These are phyloP conservation scores for Sminthurides aquaticus DNA, from an alignment of 2,888 invertebrate species.

Conservation along the genomic window DNA sequence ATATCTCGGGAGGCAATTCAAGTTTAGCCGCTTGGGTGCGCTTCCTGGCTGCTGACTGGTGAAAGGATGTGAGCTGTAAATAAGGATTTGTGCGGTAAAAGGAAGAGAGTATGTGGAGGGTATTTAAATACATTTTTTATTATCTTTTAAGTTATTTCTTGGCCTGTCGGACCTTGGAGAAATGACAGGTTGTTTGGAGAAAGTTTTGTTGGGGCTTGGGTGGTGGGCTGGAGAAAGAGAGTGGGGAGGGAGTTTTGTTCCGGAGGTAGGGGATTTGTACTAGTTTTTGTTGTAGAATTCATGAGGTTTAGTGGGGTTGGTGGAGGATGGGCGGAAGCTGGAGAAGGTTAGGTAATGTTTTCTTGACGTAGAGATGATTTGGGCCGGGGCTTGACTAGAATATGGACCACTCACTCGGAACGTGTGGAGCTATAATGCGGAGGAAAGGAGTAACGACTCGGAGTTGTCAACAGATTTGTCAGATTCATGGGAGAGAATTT, in stretches of 20 bases:
- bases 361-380: not conserved
- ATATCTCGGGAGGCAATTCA: too few relatives aligned
- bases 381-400: not conserved
- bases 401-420: not conserved
- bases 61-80: too few relatives aligned
- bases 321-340: not conserved
- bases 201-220: too few relatives aligned
- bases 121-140: too few relatives aligned
- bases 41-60: too few relatives aligned
- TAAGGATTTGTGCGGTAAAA: too few relatives aligned
- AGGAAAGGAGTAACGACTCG: not conserved
- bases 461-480: not conserved
- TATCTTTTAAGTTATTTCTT: too few relatives aligned
- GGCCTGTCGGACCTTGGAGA: too few relatives aligned
- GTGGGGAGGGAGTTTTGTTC: not conserved
- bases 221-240: not conserved
- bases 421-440: not conserved
- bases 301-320: not conserved
- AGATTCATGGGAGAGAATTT: not conserved
- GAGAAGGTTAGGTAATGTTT: not conserved
- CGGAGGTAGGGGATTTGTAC: not conserved
- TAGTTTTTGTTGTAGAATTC: not conserved
- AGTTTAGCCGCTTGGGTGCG: too few relatives aligned
- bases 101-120: too few relatives aligned
- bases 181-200: too few relatives aligned